Conservation (phyloP, 1,140 invertebrate species). For the Bathynomus jamesi region DNA sequence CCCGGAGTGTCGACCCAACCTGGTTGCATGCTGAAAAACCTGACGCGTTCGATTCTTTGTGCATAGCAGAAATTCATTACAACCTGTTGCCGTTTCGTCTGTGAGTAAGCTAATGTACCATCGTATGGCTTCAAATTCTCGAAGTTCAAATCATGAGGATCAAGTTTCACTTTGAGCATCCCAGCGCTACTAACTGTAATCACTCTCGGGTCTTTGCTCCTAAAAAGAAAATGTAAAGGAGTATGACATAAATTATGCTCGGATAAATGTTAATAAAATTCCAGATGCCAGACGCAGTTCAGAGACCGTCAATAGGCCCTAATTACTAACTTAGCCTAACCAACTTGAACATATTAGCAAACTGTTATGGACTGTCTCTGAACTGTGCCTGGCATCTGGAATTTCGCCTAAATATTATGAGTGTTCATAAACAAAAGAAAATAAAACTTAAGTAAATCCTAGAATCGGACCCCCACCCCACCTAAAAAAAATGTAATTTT, state of each 20-base stretch:
- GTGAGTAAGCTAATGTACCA: slow-evolving; percentile 47
- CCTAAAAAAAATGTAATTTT: too few relatives aligned
- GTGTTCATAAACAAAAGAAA: too few relatives aligned
- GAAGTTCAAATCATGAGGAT: slow-evolving; percentile 45
- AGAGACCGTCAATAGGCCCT: too few relatives aligned
- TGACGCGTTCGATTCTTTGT: slow-evolving; percentile 42
- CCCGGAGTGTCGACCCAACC: slow-evolving; percentile 49
- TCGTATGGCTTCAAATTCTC: slow-evolving; percentile 45
- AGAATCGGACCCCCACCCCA: too few relatives aligned
- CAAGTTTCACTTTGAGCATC: slow-evolving; percentile 47
- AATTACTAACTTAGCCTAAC: too few relatives aligned
- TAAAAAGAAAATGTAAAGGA: slow-evolving; percentile 11
- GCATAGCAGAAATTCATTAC: slow-evolving; percentile 46
- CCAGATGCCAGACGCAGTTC: too few relatives aligned
- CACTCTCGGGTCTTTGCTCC: slow-evolving; percentile 34
- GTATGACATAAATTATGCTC: slow-evolving; percentile 4
- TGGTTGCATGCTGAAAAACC: slow-evolving; percentile 48
- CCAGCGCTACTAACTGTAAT: slow-evolving; percentile 48
- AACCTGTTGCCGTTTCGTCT: slow-evolving; percentile 49
- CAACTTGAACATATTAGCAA: too few relatives aligned
- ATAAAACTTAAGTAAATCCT: too few relatives aligned
- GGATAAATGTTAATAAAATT: background rate
- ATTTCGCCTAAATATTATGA: too few relatives aligned
- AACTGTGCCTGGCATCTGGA: too few relatives aligned
- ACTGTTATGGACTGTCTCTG: too few relatives aligned